Base-by-base conservation (phyloP, 2,888 invertebrate species). In the Loripinus fragilis region DNA sequence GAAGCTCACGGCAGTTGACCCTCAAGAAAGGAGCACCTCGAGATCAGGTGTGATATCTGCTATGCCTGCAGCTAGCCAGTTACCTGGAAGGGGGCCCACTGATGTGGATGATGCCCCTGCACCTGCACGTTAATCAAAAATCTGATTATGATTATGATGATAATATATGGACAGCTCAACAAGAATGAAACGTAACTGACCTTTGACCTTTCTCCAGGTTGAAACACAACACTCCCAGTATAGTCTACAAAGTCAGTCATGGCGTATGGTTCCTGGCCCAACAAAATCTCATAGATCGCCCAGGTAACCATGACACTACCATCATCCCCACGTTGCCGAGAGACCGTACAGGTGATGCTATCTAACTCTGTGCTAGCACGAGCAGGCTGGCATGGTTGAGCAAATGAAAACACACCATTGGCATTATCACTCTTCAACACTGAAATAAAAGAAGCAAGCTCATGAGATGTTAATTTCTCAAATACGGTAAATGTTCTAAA, bases 401-500 rank as follows among this genome's bases (percentile, higher is more conserved):
- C 71, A 70, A 93, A 90, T n/a, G 90, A 90, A 80, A 93, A 93
- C 78, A 92, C 78, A 5, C 93, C 93, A 84, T 93, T 93, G 60
- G 93, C 93, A 87, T 91, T 91, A 88, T 93, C 93, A 86, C 93
- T 93, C 85, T 93, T 93, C 80, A 92, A 72, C 41, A 93, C 93
- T 93, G 86, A 50, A 85, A 82, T 68, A 48, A 55, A 65, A 28
- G 35, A 15, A 28, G 23, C 15, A 7, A 25, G n/a, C n/a, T n/a
- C n/a, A n/a, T n/a, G n/a, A n/a, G n/a, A n/a, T n/a, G n/a, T n/a
- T n/a, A n/a, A n/a, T n/a, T n/a, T n/a, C n/a, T n/a, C n/a, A n/a
- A n/a, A n/a, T n/a, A n/a, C n/a, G n/a, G n/a, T n/a, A n/a, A n/a
- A n/a, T n/a, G n/a, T n/a, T n/a, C n/a, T n/a, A n/a, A n/a, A n/a